Evolutionary conservation across 2,113 vertebrate species (phyloP), one percentile per base, ranked within the genome.

Genomic region (Odontophorus gujanensis): DNA sequence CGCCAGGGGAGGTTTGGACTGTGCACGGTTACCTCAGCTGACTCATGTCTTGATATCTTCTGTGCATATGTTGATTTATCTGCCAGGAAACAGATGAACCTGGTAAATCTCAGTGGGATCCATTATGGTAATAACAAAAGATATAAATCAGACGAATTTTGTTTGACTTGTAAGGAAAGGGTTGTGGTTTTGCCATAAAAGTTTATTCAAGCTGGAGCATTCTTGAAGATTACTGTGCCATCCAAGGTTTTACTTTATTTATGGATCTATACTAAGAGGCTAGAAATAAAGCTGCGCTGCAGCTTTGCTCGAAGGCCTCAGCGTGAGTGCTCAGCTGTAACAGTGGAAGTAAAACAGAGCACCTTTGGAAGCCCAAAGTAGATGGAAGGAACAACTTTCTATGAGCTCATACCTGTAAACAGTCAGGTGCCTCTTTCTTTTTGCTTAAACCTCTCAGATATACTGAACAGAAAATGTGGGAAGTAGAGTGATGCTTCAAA

Each of bases 221-320:
- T 93, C 87, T 71, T 85, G 69, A 75, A 84, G 73, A 81, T 89
- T 79, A 84, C 43, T 65, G 42, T 90, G 86, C 74, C 66, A 36
- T 75, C 62, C 77, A 50, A 47, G 40, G 40, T 36, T 81, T 93
- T 83, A 51, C 20, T 78, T 92, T 93, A 83, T 88, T 85, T 88
- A 68, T 66, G 48, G 57, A 81, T 79, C 55, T 79, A 43, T 76
- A 76, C 36, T 50, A 43, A 26, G 13, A 89, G 43, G 48, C n/a
- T 79, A 66, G 89, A 93, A 81, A 84, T 53, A 84, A 84, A 84
- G 17, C 20, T 85, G 48, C 36, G 21, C 40, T 28, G 50, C 80
- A 89, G 36, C 36, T 92, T 92, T 72, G 69, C 34, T 86, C 42
- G 21, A 65, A 68, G 62, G 36, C 71, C 40, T 87, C 18, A 7